Evolutionary conservation across 2,797 vertebrate species (phyloP).

Genomic region (Cuniculus paca): DNA sequence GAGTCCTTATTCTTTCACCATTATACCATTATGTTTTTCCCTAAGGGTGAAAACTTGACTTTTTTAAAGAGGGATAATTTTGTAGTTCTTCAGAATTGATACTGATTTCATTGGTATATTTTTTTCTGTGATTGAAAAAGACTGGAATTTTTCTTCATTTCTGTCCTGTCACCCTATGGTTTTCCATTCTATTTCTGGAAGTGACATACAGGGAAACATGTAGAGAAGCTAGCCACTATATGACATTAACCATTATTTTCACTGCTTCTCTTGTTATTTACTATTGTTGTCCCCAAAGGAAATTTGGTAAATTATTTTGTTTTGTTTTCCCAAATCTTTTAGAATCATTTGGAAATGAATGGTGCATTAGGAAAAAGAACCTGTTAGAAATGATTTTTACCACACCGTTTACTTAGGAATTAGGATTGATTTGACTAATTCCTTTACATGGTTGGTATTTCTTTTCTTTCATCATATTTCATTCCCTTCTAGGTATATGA

Average conservation of each 20-base stretch:
- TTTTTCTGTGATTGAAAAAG: constrained; percentile 41
- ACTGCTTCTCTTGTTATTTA: constrained; percentile 9
- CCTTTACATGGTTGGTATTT: background rate
- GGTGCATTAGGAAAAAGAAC: background rate
- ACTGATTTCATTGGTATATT: background rate
- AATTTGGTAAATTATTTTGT: constrained; percentile 35
- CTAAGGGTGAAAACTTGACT: background rate
- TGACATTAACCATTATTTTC: constrained; percentile 42
- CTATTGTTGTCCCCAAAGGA: background rate
- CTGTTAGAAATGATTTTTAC: constrained; percentile 21
- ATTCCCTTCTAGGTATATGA: background rate
- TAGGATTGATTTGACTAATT: background rate
- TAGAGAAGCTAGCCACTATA: background rate
- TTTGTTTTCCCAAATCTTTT: constrained; percentile 22
- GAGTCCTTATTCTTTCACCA: background rate
- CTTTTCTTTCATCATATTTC: background rate
- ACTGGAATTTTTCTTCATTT: background rate
- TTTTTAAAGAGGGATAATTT: constrained; percentile 6
- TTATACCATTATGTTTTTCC: background rate
- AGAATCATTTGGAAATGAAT: constrained; percentile 18
- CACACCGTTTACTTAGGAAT: background rate
- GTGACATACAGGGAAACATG: background rate
- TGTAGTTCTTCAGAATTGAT: constrained; percentile 31
- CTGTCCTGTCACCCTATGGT: background rate
- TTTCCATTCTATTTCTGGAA: constrained; percentile 23